Evolutionary conservation across 2,888 invertebrate genomes (phyloP), one percentile per base, ranked within the genome.

Genomic region (Sphaerophoria taeniata): DNA sequence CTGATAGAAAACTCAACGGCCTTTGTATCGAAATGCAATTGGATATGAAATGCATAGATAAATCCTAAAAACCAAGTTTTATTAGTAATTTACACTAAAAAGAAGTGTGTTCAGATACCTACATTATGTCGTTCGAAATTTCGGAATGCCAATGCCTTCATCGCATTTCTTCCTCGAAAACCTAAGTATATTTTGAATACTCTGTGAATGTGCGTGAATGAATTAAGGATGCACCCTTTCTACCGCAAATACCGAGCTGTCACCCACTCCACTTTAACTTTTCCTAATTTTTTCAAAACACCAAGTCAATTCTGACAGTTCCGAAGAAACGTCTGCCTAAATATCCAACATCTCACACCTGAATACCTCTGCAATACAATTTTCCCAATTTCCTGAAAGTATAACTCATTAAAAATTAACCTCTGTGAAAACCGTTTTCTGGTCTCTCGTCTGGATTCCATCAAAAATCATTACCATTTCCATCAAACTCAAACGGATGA

Each of bases 401-500:
- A 24, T 24, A 76, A 69, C 69, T 79, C 79, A 85, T 85, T 76
- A 85, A 85, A 85, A 80, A 85, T 85, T 84, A 67, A 85, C 65
- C 47, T 24, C 24, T 24, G 2, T 24, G n/a, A 47, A 34, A 67
- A 63, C 71, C 51, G 60, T 60, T 47, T 33, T 33, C 51, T 12
- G 24, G 47, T 39, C 2, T 24, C 71, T 49, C 60, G 61, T 49
- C 61, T 61, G 61, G 61, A 53, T 73, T 53, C 72, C 72, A 61
- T 73, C 65, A 51, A 77, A 69, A 83, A 83, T 69, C 77, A 78
- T 77, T 81, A 75, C 36, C 39, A 14, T 45, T 70, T 39, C 49
- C 71, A 47, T 53, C 65, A 63, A 71, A 76, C 33, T 65, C 56
- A 36, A 34, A 7, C 9, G n/a, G 39, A 47, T 14, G 4, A 9